Conservation (phyloP, 2,797 vertebrate genomes). For the Sebastes steindachneri region DNA sequence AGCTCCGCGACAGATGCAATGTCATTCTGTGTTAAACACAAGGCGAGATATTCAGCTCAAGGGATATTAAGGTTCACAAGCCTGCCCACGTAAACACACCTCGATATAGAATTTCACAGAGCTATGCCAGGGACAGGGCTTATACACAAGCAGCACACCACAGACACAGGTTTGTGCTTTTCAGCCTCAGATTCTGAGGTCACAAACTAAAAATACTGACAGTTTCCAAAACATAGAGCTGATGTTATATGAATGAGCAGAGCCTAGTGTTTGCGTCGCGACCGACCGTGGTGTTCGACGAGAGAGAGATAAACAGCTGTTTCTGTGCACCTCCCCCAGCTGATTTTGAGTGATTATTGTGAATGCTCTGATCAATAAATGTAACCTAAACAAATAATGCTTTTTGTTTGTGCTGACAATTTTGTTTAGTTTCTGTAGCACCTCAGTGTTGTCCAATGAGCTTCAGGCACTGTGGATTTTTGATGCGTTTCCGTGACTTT, state of each 20-base stretch:
- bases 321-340: too few relatives aligned
- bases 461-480: too few relatives aligned
- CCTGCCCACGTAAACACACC: background rate
- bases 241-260: too few relatives aligned
- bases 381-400: too few relatives aligned
- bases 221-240: background rate
- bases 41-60: background rate
- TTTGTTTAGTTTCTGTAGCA: too few relatives aligned
- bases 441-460: too few relatives aligned
- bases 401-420: too few relatives aligned
- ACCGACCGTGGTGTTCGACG: background rate
- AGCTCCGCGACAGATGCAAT: background rate
- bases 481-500: too few relatives aligned
- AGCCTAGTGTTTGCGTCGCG: background rate
- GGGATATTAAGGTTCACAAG: background rate
- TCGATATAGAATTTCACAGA: background rate
- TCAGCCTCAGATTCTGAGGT: background rate
- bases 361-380: too few relatives aligned
- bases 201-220: background rate
- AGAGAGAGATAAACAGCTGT: too few relatives aligned
- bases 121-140: background rate
- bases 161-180: background rate
- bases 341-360: too few relatives aligned
- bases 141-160: too few relatives aligned
- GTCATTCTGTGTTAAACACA: background rate